phyloP scores from a whole-genome alignment of 2,113 vertebrate genomes.

The Hemiscyllium ocellatum region DNA sequence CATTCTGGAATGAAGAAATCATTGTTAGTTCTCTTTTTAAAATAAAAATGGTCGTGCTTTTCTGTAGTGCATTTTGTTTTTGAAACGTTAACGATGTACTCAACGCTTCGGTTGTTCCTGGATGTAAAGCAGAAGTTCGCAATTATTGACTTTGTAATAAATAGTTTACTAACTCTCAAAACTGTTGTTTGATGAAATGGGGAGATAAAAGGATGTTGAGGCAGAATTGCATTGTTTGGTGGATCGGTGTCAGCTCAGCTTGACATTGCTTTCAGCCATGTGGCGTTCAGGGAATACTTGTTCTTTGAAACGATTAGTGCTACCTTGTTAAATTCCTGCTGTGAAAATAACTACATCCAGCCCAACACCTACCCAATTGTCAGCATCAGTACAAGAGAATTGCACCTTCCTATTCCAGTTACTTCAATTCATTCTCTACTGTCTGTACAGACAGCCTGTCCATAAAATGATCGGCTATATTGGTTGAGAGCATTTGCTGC shows the following conservation, averaged over 20 bases:
- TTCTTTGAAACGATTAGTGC: slow-evolving; percentile 29
- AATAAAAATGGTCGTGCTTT: not conserved
- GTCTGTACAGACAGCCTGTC: slow-evolving; percentile 6
- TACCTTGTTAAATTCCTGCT: slow-evolving; percentile 36
- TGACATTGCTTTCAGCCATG: slow-evolving; percentile 25
- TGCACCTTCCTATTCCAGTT: not conserved
- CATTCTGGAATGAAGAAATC: not conserved
- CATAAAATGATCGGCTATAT: slow-evolving; percentile 10
- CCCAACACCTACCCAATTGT: not conserved
- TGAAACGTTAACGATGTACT: not conserved
- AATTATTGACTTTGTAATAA: not conserved
- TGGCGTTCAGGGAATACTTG: not conserved
- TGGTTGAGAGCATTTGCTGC: slow-evolving; percentile 18
- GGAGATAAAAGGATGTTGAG: not conserved
- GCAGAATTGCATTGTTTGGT: not conserved
- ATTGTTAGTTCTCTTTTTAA: not conserved
- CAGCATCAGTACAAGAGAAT: not conserved
- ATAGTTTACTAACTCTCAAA: not conserved
- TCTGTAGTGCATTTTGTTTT: not conserved
- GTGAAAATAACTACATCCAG: slow-evolving; percentile 34
- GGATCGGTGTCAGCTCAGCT: slow-evolving; percentile 4
- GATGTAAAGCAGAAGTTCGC: not conserved
- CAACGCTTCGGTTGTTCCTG: not conserved
- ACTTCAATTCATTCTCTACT: slow-evolving; percentile 17
- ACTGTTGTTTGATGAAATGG: not conserved